Percentiles rank a stretch among this genome's conserved stretches.
Evolutionary conservation across 2,888 invertebrate species (phyloP).

Genomic region (Megalurothrips usitatus): DNA sequence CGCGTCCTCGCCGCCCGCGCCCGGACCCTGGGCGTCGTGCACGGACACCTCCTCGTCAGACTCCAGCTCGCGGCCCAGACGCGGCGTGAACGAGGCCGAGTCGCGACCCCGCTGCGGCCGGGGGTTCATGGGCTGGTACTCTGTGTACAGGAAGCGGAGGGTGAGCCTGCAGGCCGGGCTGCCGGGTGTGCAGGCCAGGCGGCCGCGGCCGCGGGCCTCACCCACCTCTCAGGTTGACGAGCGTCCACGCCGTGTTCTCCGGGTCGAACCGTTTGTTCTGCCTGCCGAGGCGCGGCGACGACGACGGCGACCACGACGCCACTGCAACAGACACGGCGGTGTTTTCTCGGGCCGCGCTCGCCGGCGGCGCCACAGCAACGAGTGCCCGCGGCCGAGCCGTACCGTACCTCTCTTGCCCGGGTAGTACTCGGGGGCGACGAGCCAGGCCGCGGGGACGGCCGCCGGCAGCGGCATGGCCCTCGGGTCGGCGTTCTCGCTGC

Average conservation of each 20-base stretch:
- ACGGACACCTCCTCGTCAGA: not conserved
- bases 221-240: constrained; percentile 1
- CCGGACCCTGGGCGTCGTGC: not conserved
- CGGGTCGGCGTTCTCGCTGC: constrained; percentile 21
- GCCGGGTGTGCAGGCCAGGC: not conserved
- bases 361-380: not conserved
- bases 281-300: not conserved
- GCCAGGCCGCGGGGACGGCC: constrained; percentile 2
- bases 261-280: not conserved
- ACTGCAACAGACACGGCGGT: not conserved
- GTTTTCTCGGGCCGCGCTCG: not conserved
- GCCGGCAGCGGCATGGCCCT: not conserved
- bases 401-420: constrained; percentile 12
- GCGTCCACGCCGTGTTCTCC: not conserved
- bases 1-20: not conserved
- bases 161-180: not conserved
- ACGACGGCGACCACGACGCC: not conserved
- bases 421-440: constrained; percentile 21
- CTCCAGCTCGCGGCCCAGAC: constrained; percentile 22
- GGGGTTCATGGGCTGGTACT: constrained; percentile 9
- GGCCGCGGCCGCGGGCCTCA: not conserved
- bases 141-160: not conserved
- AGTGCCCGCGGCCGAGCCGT: not conserved
- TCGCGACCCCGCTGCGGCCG: constrained; percentile 7
- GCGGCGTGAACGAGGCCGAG: constrained; percentile 15